A percentile compares a stretch with the other conserved stretches of the same genome.
phyloP scores from a whole-genome alignment of 2,888 invertebrate species.

The Synergus laeviventris region DNA sequence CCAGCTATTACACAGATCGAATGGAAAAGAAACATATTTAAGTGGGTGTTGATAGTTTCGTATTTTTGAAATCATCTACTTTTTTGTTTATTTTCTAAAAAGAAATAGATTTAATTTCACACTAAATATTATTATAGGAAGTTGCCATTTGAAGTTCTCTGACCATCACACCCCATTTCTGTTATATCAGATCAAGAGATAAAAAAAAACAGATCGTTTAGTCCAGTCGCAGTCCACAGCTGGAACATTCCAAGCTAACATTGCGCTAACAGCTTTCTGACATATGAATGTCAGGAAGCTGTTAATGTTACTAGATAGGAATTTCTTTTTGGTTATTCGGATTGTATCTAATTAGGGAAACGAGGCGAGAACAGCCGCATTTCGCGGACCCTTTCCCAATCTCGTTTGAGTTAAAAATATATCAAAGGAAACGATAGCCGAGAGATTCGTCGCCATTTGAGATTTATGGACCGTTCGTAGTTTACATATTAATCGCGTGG shows the following conservation, averaged over 20 bases:
- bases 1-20: not conserved
- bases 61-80: not conserved
- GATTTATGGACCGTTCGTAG: slow-evolving; percentile 18
- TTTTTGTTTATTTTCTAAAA: too few relatives aligned
- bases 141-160: not conserved
- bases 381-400: slow-evolving; percentile 15
- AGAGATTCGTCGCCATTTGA: slow-evolving; percentile 11
- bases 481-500: slow-evolving; percentile 30
- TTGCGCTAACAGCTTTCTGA: slow-evolving; percentile 38
- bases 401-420: slow-evolving; percentile 27
- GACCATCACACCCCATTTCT: not conserved
- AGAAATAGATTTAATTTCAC: too few relatives aligned
- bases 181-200: not conserved
- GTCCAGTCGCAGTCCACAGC: slow-evolving; percentile 20
- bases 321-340: slow-evolving; percentile 23
- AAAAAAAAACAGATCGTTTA: not conserved
- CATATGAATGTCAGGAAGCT: slow-evolving; percentile 32
- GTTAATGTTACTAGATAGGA: slow-evolving; percentile 23
- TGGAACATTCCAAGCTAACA: slow-evolving; percentile 32
- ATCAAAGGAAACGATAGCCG: slow-evolving; percentile 23
- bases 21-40: not conserved
- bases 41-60: not conserved
- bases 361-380: slow-evolving; percentile 36
- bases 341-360: slow-evolving; percentile 40
- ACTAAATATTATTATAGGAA: not conserved